These are phyloP conservation scores for Pyrocoelia pectoralis DNA, from an alignment of 2,888 invertebrate species.

Conservation along the genomic window DNA sequence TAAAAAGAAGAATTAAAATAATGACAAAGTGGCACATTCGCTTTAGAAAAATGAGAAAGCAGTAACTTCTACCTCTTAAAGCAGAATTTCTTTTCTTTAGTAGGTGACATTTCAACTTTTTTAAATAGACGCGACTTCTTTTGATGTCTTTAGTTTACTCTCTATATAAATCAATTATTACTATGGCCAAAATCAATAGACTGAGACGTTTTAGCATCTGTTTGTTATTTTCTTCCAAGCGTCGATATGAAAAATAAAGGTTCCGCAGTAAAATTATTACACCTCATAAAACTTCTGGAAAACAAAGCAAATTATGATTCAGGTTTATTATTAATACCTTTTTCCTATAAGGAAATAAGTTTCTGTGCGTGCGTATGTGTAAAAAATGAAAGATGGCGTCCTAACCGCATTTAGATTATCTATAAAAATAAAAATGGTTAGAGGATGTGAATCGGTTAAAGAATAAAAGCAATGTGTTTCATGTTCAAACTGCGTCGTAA, in stretches of 20 bases:
- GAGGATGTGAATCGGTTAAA: slow-evolving; percentile 4
- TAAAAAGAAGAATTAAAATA: neutral
- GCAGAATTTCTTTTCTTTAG: no score
- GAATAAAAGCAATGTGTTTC: slow-evolving; percentile 18
- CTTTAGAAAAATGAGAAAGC: neutral
- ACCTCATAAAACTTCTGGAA: neutral
- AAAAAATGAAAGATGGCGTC: neutral
- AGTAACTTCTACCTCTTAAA: neutral
- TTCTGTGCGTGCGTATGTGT: neutral
- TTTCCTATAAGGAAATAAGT: neutral
- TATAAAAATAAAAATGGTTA: slow-evolving; percentile 4
- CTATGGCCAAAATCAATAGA: neutral
- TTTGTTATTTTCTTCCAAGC: neutral
- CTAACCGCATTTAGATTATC: neutral
- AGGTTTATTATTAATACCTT: neutral
- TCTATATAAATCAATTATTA: neutral
- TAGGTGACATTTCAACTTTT: neutral
- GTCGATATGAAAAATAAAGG: neutral
- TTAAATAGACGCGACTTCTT: neutral
- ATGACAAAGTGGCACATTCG: neutral
- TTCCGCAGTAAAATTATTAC: neutral
- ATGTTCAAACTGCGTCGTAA: slow-evolving; percentile 4
- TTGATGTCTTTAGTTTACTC: no score
- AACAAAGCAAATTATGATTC: neutral
- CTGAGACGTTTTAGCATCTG: neutral